A percentile compares a stretch with the other conserved stretches of the same genome.
These are phyloP conservation scores for Hassar affinis DNA, from an alignment of 2,113 vertebrate species.

Conservation along the genomic window DNA sequence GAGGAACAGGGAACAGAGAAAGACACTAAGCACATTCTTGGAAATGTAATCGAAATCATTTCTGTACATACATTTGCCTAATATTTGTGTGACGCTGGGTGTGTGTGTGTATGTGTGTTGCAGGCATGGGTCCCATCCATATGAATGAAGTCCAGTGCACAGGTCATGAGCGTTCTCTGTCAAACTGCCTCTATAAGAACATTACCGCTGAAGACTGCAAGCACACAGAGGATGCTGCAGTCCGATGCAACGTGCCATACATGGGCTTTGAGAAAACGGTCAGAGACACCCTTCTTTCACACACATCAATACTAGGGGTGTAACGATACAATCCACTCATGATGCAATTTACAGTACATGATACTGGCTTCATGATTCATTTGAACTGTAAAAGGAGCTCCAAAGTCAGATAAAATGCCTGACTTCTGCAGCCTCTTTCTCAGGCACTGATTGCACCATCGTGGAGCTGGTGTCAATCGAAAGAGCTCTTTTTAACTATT, in stretches of 20 bases:
- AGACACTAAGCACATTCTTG: too few species aligned
- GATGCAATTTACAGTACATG: not conserved
- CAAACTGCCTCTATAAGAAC: conserved; percentile 87
- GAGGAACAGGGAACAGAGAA: not conserved
- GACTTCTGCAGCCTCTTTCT: not conserved
- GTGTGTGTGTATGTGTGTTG: conserved; percentile 13
- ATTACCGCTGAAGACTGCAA: conserved; percentile 88
- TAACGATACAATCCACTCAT: not conserved
- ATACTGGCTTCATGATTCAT: not conserved
- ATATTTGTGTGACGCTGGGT: not conserved
- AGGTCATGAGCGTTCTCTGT: conserved; percentile 83
- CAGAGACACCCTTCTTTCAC: conserved; percentile 59
- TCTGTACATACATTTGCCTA: not conserved
- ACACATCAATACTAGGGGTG: not conserved
- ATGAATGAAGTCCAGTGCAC: conserved; percentile 88
- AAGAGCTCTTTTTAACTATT: not conserved
- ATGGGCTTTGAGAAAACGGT: conserved; percentile 88
- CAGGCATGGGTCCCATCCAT: conserved; percentile 90
- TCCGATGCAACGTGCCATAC: conserved; percentile 89
- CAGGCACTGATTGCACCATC: not conserved
- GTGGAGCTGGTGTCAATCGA: not conserved
- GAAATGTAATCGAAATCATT: not conserved
- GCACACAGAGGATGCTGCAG: conserved; percentile 81
- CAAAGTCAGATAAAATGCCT: not conserved
- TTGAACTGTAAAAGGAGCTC: not conserved